A percentile compares a stretch with the other conserved stretches of the same genome.
Conservation (phyloP, 1,140 invertebrate species). For the Drosophila auraria region DNA sequence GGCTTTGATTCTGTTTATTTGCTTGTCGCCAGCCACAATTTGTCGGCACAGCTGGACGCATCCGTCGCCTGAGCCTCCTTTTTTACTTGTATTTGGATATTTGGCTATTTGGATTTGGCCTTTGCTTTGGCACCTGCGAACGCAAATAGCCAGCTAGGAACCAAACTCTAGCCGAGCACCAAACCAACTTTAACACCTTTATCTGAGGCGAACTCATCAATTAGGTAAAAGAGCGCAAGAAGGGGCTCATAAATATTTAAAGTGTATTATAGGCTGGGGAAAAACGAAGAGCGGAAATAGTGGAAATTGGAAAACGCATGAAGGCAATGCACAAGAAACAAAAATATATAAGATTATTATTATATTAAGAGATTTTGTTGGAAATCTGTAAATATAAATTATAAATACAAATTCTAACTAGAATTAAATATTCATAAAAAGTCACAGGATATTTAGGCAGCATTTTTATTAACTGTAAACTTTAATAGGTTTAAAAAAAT, state of each 20-base stretch:
- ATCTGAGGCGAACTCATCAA: slow-evolving; percentile 69
- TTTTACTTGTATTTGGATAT: slow-evolving; percentile 2
- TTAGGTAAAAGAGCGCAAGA: slow-evolving; percentile 66
- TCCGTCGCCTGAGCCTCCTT: slow-evolving; percentile 22
- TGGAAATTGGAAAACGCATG: slow-evolving; percentile 36
- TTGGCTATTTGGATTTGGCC: slow-evolving; percentile 28
- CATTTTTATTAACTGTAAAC: no score
- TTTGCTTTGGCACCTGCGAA: slow-evolving; percentile 61
- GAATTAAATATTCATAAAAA: neutral
- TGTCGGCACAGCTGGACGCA: slow-evolving; percentile 80
- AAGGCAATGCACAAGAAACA: slow-evolving; percentile 4
- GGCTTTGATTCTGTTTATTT: slow-evolving; percentile 80
- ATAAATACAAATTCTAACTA: neutral
- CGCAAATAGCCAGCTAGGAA: slow-evolving; percentile 29
- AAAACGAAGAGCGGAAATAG: slow-evolving; percentile 15
- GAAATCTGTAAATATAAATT: neutral
- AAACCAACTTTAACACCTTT: slow-evolving; percentile 58
- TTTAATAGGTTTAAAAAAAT: no score
- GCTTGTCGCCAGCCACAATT: slow-evolving; percentile 80
- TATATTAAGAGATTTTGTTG: no score
- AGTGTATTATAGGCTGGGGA: slow-evolving; percentile 35
- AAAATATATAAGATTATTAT: neutral
- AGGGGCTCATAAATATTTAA: slow-evolving; percentile 80
- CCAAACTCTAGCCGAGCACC: slow-evolving; percentile 7
- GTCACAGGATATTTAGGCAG: no score